A percentile compares a stretch with the other conserved stretches of the same genome.
These are phyloP conservation scores for Turnix velox DNA, from an alignment of 2,113 vertebrate species.

Conservation along the genomic window DNA sequence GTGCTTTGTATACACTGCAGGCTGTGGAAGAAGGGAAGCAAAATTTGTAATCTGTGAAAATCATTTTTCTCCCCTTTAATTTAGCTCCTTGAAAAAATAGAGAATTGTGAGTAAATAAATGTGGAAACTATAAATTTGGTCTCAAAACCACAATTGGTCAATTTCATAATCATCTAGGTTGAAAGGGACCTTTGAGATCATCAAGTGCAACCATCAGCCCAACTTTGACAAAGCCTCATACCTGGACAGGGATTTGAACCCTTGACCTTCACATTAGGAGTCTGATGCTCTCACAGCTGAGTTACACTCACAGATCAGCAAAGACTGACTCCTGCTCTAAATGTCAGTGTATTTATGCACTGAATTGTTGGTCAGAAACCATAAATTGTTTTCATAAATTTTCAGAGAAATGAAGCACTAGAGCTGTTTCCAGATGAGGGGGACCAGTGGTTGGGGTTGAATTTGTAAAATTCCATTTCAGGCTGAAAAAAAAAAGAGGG, in stretches of 20 bases:
- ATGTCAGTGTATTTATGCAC: neutral
- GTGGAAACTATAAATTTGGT: neutral
- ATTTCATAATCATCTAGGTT: too few species aligned
- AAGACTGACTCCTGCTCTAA: neutral
- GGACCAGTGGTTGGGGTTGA: neutral
- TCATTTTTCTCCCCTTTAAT: neutral
- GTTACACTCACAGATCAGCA: too few species aligned
- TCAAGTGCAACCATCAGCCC: too few species aligned
- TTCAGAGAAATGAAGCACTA: neutral
- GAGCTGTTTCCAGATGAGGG: neutral
- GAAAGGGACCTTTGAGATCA: too few species aligned
- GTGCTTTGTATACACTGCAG: rapidly evolving
- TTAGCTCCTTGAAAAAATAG: neutral
- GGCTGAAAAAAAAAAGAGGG: too few species aligned
- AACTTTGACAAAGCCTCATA: too few species aligned
- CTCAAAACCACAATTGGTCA: neutral
- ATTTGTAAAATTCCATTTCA: too few species aligned
- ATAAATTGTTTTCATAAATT: neutral
- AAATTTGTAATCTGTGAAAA: neutral
- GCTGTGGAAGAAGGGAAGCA: neutral
- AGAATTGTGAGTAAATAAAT: neutral
- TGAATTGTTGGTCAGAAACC: neutral
- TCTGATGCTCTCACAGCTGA: too few species aligned
- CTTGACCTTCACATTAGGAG: too few species aligned
- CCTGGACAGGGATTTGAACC: too few species aligned